Conservation (phyloP, 2,888 invertebrate genomes). For the Drosophila prolongata region DNA sequence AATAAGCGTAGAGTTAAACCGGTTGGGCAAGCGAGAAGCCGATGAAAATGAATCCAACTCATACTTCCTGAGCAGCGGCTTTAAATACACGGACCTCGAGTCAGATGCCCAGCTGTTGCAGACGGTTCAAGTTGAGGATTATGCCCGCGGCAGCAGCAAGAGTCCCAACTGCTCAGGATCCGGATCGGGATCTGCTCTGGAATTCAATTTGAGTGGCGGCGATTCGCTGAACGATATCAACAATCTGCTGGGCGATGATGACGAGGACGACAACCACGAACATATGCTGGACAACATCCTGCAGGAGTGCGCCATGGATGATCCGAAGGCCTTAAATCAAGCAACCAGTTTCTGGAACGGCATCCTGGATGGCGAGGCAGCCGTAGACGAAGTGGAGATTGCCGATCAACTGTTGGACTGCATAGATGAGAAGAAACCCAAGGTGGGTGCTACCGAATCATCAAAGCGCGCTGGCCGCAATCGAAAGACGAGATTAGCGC, state of each 20-base stretch:
- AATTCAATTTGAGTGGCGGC: slow-evolving; percentile 83
- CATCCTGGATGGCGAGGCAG: slow-evolving; percentile 83
- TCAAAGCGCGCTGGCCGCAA: slow-evolving; percentile 47
- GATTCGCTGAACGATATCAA: slow-evolving; percentile 84
- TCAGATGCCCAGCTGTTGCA: slow-evolving; percentile 82
- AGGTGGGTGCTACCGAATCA: slow-evolving; percentile 18
- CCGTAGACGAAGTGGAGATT: slow-evolving; percentile 75
- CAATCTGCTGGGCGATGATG: slow-evolving; percentile 83
- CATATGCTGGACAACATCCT: slow-evolving; percentile 84
- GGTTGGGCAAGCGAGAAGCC: slow-evolving; percentile 57
- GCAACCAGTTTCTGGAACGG: slow-evolving; percentile 84
- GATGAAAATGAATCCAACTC: slow-evolving; percentile 41
- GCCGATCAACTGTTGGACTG: slow-evolving; percentile 79
- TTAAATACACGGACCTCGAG: slow-evolving; percentile 83
- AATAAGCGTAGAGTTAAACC: slow-evolving; percentile 82
- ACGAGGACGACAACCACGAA: slow-evolving; percentile 79
- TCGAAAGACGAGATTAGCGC: slow-evolving; percentile 43
- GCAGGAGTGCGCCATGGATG: slow-evolving; percentile 84
- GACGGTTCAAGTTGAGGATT: slow-evolving; percentile 69
- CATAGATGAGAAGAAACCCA: slow-evolving; percentile 77
- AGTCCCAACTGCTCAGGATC: slow-evolving; percentile 71
- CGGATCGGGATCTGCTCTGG: slow-evolving; percentile 77
- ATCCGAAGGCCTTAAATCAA: slow-evolving; percentile 83
- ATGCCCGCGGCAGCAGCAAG: slow-evolving; percentile 71
- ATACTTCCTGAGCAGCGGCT: slow-evolving; percentile 78